phyloP scores from a whole-genome alignment of 2,797 vertebrate genomes.

The Cuculus canorus region DNA sequence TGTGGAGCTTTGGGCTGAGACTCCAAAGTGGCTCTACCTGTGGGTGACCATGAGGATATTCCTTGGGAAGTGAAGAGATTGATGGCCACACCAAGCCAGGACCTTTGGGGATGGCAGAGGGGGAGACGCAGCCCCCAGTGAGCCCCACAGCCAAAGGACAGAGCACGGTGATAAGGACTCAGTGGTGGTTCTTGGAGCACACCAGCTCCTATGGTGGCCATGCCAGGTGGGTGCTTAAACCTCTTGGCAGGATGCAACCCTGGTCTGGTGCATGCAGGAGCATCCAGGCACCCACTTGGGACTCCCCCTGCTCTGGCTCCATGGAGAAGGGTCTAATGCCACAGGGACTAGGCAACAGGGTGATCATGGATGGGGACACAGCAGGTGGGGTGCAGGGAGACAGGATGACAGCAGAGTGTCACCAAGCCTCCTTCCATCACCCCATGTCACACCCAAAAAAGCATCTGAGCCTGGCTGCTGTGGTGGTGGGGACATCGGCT shows the following conservation, averaged over 20 bases:
- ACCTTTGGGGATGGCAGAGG: accelerated
- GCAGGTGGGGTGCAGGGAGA: accelerated
- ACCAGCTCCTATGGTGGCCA: too few relatives aligned
- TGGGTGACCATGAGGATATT: not conserved
- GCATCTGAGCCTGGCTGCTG: accelerated
- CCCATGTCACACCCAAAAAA: not conserved
- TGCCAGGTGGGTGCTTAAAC: not conserved
- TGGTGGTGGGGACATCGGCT: accelerated
- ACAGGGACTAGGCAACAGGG: not conserved
- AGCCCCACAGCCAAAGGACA: not conserved
- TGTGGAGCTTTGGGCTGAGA: accelerated
- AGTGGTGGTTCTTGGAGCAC: not conserved
- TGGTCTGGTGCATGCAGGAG: not conserved
- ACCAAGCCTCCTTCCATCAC: not conserved
- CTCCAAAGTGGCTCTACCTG: accelerated
- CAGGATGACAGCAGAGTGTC: accelerated
- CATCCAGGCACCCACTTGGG: not conserved
- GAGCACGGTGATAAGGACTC: not conserved
- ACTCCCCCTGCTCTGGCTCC: too few relatives aligned
- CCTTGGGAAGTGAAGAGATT: not conserved
- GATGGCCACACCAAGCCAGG: accelerated
- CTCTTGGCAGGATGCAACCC: not conserved
- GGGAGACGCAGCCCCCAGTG: not conserved
- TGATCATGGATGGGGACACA: accelerated
- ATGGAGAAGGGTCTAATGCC: not conserved